phyloP scores from a whole-genome alignment of 2,113 vertebrate genomes.

The Callaeas wilsoni region DNA sequence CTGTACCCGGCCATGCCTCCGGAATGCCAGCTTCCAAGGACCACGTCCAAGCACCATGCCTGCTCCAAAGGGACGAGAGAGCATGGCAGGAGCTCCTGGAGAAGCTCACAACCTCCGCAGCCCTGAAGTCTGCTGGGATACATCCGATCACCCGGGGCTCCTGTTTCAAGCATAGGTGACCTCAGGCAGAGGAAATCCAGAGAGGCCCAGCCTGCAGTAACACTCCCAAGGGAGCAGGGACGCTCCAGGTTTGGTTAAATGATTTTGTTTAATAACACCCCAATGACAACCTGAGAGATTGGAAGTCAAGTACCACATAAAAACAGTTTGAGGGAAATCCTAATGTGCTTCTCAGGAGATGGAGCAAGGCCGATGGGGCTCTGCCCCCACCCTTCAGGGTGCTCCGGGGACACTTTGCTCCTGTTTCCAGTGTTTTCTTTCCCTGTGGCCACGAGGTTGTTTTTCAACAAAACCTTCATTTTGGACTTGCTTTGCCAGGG shows the following conservation, averaged over 20 bases:
- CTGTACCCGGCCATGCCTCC: not conserved
- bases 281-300: not conserved
- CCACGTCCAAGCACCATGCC: accelerated
- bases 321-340: not conserved
- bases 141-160: not conserved
- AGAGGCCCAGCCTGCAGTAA: not conserved
- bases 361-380: not conserved
- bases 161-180: not conserved
- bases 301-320: not conserved
- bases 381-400: not conserved
- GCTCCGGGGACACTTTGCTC: not conserved
- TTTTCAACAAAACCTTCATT: not conserved
- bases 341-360: not conserved
- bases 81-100: not conserved
- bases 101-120: not conserved
- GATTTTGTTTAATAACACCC: not conserved
- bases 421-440: not conserved
- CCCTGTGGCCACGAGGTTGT: accelerated
- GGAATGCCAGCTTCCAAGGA: not conserved
- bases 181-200: not conserved
- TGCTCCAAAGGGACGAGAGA: not conserved
- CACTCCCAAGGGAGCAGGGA: not conserved
- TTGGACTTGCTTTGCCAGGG: not conserved
- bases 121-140: not conserved
- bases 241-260: not conserved